phyloP scores from a whole-genome alignment of 2,113 vertebrate species.

The Choloepus hoffmanni region DNA sequence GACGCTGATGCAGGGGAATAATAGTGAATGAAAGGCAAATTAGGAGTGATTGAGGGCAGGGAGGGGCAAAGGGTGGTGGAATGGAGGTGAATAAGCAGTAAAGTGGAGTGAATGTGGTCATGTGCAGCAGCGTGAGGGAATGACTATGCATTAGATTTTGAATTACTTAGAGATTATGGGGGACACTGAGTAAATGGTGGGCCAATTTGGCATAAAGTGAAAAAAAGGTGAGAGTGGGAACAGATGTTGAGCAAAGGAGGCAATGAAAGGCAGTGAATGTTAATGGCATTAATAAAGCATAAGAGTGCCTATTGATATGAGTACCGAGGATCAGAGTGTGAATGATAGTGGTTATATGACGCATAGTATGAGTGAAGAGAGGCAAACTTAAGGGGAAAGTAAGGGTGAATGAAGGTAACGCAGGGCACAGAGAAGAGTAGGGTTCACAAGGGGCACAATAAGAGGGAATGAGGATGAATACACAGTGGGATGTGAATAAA shows the following conservation, averaged over 20 bases:
- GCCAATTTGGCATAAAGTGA: neutral
- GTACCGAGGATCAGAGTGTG: neutral
- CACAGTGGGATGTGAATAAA: neutral
- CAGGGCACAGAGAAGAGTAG: neutral
- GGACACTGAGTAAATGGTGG: conserved; percentile 9
- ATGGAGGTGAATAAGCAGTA: neutral
- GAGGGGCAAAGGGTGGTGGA: neutral
- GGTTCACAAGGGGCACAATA: neutral
- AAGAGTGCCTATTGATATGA: neutral
- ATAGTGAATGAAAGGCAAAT: too few species aligned
- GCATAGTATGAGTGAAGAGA: neutral
- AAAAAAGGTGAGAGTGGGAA: neutral
- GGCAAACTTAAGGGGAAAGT: neutral
- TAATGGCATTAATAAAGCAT: neutral
- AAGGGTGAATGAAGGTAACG: neutral
- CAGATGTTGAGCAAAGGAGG: neutral
- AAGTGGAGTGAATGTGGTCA: neutral
- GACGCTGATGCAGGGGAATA: too few species aligned
- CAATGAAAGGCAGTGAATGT: neutral
- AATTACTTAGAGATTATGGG: conserved; percentile 7
- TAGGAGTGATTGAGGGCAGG: neutral
- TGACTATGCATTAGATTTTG: neutral
- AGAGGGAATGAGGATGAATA: neutral
- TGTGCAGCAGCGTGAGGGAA: neutral
- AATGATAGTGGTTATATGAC: neutral